Evolutionary conservation across 2,797 vertebrate species (phyloP).

Genomic region (Ataeniobius toweri): DNA sequence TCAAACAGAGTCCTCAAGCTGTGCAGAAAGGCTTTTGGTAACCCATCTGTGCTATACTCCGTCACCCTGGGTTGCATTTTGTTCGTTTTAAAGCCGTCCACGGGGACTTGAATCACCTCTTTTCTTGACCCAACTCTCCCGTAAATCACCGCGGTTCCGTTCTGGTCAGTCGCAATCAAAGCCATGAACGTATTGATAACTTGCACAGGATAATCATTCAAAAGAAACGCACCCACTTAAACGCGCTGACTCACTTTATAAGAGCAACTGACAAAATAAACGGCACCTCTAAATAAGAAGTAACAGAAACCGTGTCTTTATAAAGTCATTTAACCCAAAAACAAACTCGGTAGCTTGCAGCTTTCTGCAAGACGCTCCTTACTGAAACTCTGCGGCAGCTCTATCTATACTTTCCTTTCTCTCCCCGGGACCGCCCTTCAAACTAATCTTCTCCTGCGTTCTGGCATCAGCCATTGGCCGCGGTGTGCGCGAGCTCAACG

Average conservation of each 20-base stretch:
- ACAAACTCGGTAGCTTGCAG: background rate
- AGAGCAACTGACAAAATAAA: background rate
- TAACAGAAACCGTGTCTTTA: background rate
- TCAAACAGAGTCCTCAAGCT: slow-evolving; percentile 94
- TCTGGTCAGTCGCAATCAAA: slow-evolving; percentile 75
- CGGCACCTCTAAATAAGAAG: rapidly evolving
- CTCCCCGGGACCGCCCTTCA: slow-evolving; percentile 72
- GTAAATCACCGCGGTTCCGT: slow-evolving; percentile 55
- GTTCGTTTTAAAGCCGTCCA: slow-evolving; percentile 30
- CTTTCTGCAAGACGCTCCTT: background rate
- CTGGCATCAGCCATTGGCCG: slow-evolving; percentile 70
- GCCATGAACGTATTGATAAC: slow-evolving; percentile 59
- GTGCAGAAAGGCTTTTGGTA: slow-evolving; percentile 90
- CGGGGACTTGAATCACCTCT: slow-evolving; percentile 35
- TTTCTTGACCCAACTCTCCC: slow-evolving; percentile 54
- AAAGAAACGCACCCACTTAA: slow-evolving; percentile 13
- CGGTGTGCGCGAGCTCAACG: slow-evolving; percentile 38
- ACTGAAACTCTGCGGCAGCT: slow-evolving; percentile 15
- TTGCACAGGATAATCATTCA: slow-evolving; percentile 14
- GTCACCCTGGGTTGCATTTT: slow-evolving; percentile 68
- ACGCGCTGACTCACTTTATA: slow-evolving; percentile 2
- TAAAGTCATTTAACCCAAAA: background rate
- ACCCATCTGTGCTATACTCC: slow-evolving; percentile 80
- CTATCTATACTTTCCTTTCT: slow-evolving; percentile 60
- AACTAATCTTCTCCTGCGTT: slow-evolving; percentile 51